Evolutionary conservation across 35 echinoderm and acorn worm species (phyloP).

Genomic region (Diadema setosum): DNA sequence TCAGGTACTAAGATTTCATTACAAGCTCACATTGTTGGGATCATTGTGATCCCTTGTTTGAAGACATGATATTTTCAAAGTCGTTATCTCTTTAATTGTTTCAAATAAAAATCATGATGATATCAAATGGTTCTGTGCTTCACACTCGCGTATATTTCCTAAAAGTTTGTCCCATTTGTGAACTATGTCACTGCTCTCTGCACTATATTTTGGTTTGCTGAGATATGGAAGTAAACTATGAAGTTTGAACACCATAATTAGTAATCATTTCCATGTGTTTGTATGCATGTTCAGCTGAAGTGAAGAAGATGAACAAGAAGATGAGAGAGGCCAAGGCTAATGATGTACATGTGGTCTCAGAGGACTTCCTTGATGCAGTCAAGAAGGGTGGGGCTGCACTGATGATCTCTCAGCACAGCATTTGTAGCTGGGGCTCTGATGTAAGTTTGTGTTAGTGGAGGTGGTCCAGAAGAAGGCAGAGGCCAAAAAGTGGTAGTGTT

Average conservation of each 20-base stretch:
- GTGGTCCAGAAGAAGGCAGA: too few relatives aligned
- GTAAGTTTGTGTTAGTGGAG: constrained; percentile 70
- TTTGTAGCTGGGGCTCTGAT: constrained; percentile 87
- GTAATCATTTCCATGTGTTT: background rate
- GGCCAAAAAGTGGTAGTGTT: too few relatives aligned
- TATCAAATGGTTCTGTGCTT: too few relatives aligned
- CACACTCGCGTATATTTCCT: background rate
- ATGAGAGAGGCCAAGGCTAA: constrained; percentile 63
- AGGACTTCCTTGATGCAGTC: constrained; percentile 82
- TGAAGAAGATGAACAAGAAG: constrained; percentile 83
- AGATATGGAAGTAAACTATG: background rate
- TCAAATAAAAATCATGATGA: too few relatives aligned
- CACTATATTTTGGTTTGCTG: background rate
- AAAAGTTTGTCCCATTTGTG: background rate
- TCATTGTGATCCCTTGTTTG: too few relatives aligned
- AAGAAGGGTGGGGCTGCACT: constrained; percentile 82
- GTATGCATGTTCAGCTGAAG: constrained; percentile 78
- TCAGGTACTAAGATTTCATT: too few relatives aligned
- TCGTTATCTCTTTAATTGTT: too few relatives aligned
- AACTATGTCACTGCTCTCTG: background rate
- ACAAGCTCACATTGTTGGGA: too few relatives aligned
- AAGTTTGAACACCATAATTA: background rate
- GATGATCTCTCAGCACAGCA: constrained; percentile 73
- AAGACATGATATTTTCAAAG: too few relatives aligned
- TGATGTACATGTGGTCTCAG: constrained; percentile 89